phyloP scores from a whole-genome alignment of 1,140 invertebrate genomes.

The Phymastichus coffea region DNA sequence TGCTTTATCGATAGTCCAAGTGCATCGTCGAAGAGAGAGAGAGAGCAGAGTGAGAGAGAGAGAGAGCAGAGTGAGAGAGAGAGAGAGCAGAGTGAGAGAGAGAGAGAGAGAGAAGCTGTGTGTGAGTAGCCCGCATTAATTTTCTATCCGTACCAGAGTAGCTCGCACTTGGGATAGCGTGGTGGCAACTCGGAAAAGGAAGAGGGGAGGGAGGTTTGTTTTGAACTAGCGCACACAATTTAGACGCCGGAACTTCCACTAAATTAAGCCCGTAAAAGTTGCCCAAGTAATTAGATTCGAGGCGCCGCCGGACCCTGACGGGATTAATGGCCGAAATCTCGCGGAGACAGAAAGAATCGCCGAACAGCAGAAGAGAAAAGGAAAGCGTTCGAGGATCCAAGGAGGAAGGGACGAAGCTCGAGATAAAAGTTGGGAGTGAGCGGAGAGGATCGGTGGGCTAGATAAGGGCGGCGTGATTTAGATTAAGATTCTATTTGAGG shows the following conservation, averaged over 20 bases:
- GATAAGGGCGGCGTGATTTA: slow-evolving; percentile 6
- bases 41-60: too few relatives aligned
- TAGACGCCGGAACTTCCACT: slow-evolving; percentile 9
- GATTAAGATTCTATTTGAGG: slow-evolving; percentile 1
- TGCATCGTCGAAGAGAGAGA: too few relatives aligned
- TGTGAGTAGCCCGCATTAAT: slow-evolving; percentile 1
- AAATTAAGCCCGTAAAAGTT: slow-evolving; percentile 27
- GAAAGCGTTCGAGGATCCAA: background rate
- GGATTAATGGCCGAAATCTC: background rate
- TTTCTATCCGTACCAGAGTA: too few relatives aligned
- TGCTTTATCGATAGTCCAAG: background rate
- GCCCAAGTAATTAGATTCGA: slow-evolving; percentile 24
- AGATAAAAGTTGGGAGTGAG: background rate
- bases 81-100: too few relatives aligned
- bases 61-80: too few relatives aligned
- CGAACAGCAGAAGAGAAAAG: background rate
- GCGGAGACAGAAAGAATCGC: background rate
- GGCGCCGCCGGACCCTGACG: slow-evolving; percentile 15
- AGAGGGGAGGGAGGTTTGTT: too few relatives aligned
- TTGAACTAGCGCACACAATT: slow-evolving; percentile 11
- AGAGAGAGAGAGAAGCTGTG: slow-evolving; percentile 9
- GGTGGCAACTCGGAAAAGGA: too few relatives aligned
- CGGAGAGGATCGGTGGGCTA: background rate
- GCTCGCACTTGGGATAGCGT: too few relatives aligned
- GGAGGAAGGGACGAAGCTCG: background rate